These are phyloP conservation scores for Coptotermes formosanus DNA, from an alignment of 1,140 invertebrate species.

Conservation along the genomic window DNA sequence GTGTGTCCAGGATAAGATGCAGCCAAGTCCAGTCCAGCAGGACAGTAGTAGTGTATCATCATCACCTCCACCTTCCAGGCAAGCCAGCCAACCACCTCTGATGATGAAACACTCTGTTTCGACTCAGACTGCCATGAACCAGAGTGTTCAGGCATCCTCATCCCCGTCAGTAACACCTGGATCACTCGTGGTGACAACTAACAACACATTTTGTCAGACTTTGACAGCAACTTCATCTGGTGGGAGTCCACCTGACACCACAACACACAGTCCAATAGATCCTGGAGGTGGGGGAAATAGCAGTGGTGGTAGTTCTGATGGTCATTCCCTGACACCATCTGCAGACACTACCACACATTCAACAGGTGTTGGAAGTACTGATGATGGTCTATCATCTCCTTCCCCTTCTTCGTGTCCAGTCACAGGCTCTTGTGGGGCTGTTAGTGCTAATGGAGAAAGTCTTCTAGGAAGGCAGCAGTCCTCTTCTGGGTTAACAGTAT, in stretches of 20 bases:
- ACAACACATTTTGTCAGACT: constrained; percentile 55
- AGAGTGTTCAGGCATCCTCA: constrained; percentile 44
- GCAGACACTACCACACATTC: constrained; percentile 53
- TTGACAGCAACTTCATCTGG: constrained; percentile 47
- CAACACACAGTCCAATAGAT: constrained; percentile 70
- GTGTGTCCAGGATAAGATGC: constrained; percentile 26
- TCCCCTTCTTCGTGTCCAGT: constrained; percentile 36
- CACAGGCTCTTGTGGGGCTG: constrained; percentile 25
- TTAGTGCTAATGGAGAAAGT: background rate
- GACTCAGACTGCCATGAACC: constrained; percentile 67
- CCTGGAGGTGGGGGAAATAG: constrained; percentile 43
- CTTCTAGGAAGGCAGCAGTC: background rate
- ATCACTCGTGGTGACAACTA: constrained; percentile 52
- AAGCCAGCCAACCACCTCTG: constrained; percentile 9
- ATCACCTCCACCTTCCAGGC: constrained; percentile 41
- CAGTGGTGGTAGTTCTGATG: constrained; percentile 33
- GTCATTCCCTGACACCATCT: constrained; percentile 43
- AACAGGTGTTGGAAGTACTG: constrained; percentile 35
- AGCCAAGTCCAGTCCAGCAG: constrained; percentile 36
- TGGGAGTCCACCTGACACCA: constrained; percentile 71
- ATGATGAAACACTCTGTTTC: constrained; percentile 62
- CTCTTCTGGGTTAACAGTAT: background rate
- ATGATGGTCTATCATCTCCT: constrained; percentile 38
- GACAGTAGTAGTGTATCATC: constrained; percentile 31
- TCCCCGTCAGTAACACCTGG: constrained; percentile 23